These are phyloP conservation scores for Hipposideros larvatus DNA, from an alignment of 2,797 vertebrate species.

Conservation along the genomic window DNA sequence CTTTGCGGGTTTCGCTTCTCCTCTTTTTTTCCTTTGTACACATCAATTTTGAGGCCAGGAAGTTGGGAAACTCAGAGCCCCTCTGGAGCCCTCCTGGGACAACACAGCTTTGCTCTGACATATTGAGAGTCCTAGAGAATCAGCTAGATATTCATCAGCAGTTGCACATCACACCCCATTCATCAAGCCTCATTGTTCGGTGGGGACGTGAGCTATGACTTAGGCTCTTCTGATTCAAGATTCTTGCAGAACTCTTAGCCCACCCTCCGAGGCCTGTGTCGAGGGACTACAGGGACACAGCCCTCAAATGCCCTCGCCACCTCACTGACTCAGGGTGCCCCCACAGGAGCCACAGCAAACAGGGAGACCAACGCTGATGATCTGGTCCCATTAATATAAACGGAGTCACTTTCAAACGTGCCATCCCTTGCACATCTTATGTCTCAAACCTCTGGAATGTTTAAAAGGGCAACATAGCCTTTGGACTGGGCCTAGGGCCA, in stretches of 20 bases:
- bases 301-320: constrained; percentile 80
- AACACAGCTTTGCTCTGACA: constrained; percentile 74
- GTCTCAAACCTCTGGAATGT: neutral
- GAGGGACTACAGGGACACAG: constrained; percentile 81
- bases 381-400: neutral
- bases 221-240: constrained; percentile 65
- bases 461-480: neutral
- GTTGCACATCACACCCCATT: constrained; percentile 44
- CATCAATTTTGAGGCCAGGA: constrained; percentile 80
- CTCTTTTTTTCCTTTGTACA: constrained; percentile 48
- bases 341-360: neutral
- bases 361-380: neutral
- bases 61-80: constrained; percentile 82
- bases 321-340: neutral
- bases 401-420: neutral
- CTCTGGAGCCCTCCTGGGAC: constrained; percentile 75
- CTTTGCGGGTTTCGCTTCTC: constrained; percentile 78
- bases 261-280: constrained; percentile 67
- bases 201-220: constrained; percentile 78
- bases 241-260: constrained; percentile 72
- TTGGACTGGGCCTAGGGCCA: neutral
- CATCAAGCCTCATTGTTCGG: constrained; percentile 78
- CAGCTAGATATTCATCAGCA: constrained; percentile 73
- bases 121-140: constrained; percentile 81
- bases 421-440: neutral